These are phyloP conservation scores for Odontophorus gujanensis DNA, from an alignment of 2,113 vertebrate genomes.

Conservation along the genomic window DNA sequence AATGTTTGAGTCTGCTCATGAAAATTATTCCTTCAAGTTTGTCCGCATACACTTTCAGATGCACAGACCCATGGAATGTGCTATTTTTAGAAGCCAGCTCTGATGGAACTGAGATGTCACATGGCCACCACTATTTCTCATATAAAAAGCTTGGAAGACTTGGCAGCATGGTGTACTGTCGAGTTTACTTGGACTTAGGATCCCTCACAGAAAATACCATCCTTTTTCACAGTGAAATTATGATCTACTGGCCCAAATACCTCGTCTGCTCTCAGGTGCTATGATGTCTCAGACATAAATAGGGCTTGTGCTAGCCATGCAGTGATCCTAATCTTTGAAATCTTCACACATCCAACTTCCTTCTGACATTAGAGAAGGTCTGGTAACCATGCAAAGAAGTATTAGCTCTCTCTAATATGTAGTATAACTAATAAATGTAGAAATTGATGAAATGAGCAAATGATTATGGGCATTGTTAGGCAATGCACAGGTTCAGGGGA, in stretches of 20 bases:
- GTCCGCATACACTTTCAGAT: not conserved
- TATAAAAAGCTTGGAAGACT: not conserved
- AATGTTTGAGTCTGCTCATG: not conserved
- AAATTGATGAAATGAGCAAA: slow-evolving; percentile 56
- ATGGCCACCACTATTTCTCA: not conserved
- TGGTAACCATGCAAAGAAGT: slow-evolving; percentile 59
- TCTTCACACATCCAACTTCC: slow-evolving; percentile 12
- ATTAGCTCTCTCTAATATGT: slow-evolving; percentile 23
- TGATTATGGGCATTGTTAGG: slow-evolving; percentile 27
- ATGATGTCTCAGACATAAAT: slow-evolving; percentile 34
- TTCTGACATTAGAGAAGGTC: slow-evolving; percentile 58
- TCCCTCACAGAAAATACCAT: not conserved
- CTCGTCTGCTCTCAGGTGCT: slow-evolving; percentile 47
- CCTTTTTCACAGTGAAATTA: not conserved
- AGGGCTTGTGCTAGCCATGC: slow-evolving; percentile 20
- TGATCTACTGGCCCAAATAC: slow-evolving; percentile 49
- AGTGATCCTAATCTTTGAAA: slow-evolving; percentile 62
- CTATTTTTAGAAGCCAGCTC: not conserved
- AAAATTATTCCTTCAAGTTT: not conserved
- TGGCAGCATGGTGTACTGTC: not conserved
- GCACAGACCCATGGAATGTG: not conserved
- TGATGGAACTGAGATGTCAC: not conserved
- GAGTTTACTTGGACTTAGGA: not conserved
- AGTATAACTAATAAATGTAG: slow-evolving; percentile 55
- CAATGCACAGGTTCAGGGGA: slow-evolving; percentile 36